Percentiles rank a stretch among this genome's conserved stretches.
phyloP scores from a whole-genome alignment of 35 echinoderm and acorn worm species.

The Hemicentrotus pulcherrimus region DNA sequence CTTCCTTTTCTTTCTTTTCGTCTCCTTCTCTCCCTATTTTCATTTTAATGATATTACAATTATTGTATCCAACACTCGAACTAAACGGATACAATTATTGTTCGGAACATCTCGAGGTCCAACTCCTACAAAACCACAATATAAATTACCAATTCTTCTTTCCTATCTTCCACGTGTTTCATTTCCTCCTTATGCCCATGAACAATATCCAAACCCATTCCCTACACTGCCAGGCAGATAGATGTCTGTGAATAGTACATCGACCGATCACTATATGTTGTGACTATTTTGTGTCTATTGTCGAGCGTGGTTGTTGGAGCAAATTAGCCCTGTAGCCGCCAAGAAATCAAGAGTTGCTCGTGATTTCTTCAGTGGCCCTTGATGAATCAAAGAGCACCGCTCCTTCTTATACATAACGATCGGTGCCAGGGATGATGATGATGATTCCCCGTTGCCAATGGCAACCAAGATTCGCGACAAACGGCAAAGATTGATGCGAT shows the following conservation, averaged over 20 bases:
- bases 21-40: background rate
- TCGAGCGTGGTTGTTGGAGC: slow-evolving; percentile 1
- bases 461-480: slow-evolving; percentile 14
- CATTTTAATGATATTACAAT: no score
- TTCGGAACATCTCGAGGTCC: background rate
- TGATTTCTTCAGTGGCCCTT: slow-evolving; percentile 10
- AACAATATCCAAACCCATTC: no score
- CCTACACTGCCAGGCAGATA: background rate
- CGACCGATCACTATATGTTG: background rate
- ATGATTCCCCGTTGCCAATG: slow-evolving; percentile 31
- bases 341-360: slow-evolving; percentile 37
- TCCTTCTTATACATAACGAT: background rate
- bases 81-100: background rate
- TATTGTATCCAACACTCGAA: background rate
- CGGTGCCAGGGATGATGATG: background rate
- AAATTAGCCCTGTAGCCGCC: slow-evolving; percentile 20
- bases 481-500: background rate
- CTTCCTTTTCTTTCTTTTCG: background rate
- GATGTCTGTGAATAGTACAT: background rate
- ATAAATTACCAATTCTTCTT: background rate
- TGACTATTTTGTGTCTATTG: slow-evolving; percentile 2
- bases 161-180: background rate
- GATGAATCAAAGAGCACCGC: slow-evolving; percentile 22
- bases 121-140: slow-evolving; percentile 3
- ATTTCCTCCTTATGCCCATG: background rate